Conservation (phyloP, 2,113 vertebrate species). For the pig (Sus scrofa) region T2T-Sscrofa CM000818.6:12274501-12275000, state of each 20-base stretch:
- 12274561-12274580: background rate
- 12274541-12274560: background rate
- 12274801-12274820: background rate
- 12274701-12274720: background rate
- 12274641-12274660: background rate
- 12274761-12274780: background rate
- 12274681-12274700: background rate
- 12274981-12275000: background rate
- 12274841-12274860: background rate
- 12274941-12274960: background rate
- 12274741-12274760: conserved; percentile 53
- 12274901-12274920: background rate
- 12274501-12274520: background rate
- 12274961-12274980: conserved; percentile 34
- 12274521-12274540: background rate
- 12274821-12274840: background rate
- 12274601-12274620: background rate
- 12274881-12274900: background rate
- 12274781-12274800: background rate
- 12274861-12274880: background rate
- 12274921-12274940: background rate
- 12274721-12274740: conserved; percentile 5
- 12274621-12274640: conserved; percentile 28
- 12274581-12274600: background rate
- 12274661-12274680: conserved; percentile 14